Conservation (phyloP, 2,113 vertebrate species). For the Podocnemis expansa region DNA sequence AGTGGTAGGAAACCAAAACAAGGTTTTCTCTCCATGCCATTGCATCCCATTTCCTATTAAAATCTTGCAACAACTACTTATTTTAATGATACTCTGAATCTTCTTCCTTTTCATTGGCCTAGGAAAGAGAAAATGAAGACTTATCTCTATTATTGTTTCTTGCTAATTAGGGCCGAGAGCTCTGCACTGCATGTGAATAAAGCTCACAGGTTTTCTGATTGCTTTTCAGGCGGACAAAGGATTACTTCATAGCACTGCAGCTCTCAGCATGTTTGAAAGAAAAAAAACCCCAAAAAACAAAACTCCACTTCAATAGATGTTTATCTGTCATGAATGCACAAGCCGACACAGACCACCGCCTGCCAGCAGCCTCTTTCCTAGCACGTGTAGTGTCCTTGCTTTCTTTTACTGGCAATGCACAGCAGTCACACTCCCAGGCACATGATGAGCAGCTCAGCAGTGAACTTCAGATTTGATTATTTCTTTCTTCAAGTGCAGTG, state of each 20-base stretch:
- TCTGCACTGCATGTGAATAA: background rate
- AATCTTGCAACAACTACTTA: background rate
- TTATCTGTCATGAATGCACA: background rate
- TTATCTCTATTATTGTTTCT: background rate
- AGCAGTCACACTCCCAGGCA: conserved; percentile 13
- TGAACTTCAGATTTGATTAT: background rate
- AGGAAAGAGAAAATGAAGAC: background rate
- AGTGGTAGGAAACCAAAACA: background rate
- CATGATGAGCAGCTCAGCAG: background rate
- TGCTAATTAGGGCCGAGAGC: background rate
- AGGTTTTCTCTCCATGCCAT: background rate
- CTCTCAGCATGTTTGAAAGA: background rate
- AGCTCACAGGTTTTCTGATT: background rate
- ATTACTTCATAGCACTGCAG: conserved; percentile 14
- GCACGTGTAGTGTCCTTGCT: fast-evolving
- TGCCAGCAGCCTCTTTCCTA: background rate
- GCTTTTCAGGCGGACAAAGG: background rate
- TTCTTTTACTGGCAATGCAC: background rate
- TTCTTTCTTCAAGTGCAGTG: background rate
- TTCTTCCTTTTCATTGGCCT: background rate
- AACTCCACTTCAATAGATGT: background rate
- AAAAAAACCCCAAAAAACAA: background rate
- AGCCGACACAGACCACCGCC: background rate
- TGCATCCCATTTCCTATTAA: background rate
- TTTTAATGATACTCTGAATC: background rate